Percentiles rank a stretch among this genome's conserved stretches.
Conservation (phyloP, 1,140 invertebrate genomes). For the Mactra quadrangularis region DNA sequence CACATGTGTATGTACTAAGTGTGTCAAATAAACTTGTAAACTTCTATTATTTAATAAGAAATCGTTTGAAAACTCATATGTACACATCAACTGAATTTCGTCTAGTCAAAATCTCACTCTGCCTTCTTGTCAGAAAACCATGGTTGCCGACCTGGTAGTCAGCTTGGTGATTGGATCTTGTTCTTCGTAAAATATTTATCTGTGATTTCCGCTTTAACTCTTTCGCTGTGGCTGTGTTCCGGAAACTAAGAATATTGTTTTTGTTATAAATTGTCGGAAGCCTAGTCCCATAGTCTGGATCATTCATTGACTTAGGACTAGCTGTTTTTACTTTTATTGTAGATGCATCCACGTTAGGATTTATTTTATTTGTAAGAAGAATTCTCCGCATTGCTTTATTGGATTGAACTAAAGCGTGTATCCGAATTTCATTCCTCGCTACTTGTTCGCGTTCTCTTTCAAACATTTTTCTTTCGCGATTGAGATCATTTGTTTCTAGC, state of each 20-base stretch:
- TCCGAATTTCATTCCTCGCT: conserved; percentile 31
- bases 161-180: background rate
- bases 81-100: conserved; percentile 1
- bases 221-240: background rate
- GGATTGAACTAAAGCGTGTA: conserved; percentile 17
- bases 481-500: conserved; percentile 23
- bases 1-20: no score
- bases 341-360: conserved; percentile 38
- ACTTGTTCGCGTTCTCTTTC: conserved; percentile 13
- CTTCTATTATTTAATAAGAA: no score
- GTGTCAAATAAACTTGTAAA: no score
- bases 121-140: conserved; percentile 13
- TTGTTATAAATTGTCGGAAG: conserved; percentile 19
- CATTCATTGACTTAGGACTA: background rate
- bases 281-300: background rate
- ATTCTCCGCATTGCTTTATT: conserved; percentile 47
- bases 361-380: conserved; percentile 47
- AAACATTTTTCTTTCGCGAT: conserved; percentile 34
- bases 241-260: conserved; percentile 29
- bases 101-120: conserved; percentile 14
- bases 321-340: background rate
- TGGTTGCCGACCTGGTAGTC: conserved; percentile 2
- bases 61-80: no score
- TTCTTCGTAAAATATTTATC: conserved; percentile 25
- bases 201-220: background rate